Evolutionary conservation across 2,888 invertebrate genomes (phyloP).

Genomic region (Lissonota sp.): DNA sequence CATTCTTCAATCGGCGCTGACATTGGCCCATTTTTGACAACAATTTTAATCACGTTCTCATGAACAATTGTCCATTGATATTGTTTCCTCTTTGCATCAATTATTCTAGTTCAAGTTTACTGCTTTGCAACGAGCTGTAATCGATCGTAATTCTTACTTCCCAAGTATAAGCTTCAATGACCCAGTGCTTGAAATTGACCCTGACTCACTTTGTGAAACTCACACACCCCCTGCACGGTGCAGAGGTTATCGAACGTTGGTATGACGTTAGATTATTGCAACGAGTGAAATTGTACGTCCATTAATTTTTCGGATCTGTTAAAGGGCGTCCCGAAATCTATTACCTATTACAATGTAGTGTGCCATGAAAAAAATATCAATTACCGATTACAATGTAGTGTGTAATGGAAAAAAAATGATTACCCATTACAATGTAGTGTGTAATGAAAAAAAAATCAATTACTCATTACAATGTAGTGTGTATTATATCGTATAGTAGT

Average conservation of each 20-base stretch:
- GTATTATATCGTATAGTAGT: no score
- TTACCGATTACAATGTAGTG: no score
- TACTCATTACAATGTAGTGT: no score
- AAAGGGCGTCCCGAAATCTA: no score
- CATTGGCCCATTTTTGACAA: not conserved
- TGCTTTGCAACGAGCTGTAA: not conserved
- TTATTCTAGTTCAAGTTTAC: no score
- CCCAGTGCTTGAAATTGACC: conserved; percentile 56
- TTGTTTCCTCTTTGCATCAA: not conserved
- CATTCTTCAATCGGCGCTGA: not conserved
- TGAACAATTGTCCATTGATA: conserved; percentile 29
- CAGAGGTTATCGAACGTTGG: conserved; percentile 61
- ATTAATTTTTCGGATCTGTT: not conserved
- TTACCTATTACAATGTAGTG: no score
- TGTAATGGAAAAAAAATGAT: no score
- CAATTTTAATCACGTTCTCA: conserved; percentile 24
- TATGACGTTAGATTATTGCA: conserved; percentile 4
- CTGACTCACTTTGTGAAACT: conserved; percentile 58
- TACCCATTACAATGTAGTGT: no score
- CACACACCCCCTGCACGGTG: conserved; percentile 12
- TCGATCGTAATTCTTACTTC: not conserved
- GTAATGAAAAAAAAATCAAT: no score
- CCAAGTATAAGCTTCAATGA: conserved; percentile 10
- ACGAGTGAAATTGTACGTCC: conserved; percentile 27
- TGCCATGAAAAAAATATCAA: no score